Conservation (phyloP, 2,888 invertebrate genomes). For the Nomada fabriciana region DNA sequence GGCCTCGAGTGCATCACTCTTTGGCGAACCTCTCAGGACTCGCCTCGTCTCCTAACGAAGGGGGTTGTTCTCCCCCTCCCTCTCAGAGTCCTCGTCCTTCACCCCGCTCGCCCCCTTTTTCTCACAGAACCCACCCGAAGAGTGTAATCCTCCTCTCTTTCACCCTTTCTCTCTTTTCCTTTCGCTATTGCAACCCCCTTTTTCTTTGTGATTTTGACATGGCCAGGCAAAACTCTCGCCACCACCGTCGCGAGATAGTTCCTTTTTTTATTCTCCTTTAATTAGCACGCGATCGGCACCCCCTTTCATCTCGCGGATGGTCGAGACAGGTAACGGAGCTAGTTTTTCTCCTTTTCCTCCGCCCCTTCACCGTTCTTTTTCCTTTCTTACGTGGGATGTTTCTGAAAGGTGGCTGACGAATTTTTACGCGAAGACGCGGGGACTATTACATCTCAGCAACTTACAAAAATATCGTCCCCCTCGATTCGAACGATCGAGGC, state of each 20-base stretch:
- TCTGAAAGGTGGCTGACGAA: too few species aligned
- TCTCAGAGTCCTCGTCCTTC: constrained; percentile 21
- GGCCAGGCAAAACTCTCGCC: constrained; percentile 56
- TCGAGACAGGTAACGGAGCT: constrained; percentile 34
- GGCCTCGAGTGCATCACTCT: constrained; percentile 81
- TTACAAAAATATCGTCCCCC: too few species aligned
- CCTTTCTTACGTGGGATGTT: not conserved
- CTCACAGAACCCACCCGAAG: constrained; percentile 32
- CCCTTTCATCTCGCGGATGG: constrained; percentile 44
- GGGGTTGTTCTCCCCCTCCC: constrained; percentile 53
- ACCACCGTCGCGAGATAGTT: constrained; percentile 49
- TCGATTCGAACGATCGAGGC: too few species aligned
- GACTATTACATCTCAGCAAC: too few species aligned
- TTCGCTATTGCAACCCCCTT: constrained; percentile 43
- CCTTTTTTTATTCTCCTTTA: constrained; percentile 47
- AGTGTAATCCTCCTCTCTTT: constrained; percentile 55
- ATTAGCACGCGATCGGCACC: constrained; percentile 56
- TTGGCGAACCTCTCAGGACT: constrained; percentile 81
- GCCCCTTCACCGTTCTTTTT: not conserved
- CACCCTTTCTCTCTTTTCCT: not conserved
- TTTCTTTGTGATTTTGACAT: constrained; percentile 61
- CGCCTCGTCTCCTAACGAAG: constrained; percentile 78
- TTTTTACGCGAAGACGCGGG: too few species aligned
- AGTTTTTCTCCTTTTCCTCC: not conserved
- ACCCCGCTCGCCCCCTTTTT: constrained; percentile 32